Percentiles rank a stretch among this genome's conserved stretches.
These are phyloP conservation scores for Arctopsyche grandis DNA, from an alignment of 1,140 invertebrate species.

Conservation along the genomic window DNA sequence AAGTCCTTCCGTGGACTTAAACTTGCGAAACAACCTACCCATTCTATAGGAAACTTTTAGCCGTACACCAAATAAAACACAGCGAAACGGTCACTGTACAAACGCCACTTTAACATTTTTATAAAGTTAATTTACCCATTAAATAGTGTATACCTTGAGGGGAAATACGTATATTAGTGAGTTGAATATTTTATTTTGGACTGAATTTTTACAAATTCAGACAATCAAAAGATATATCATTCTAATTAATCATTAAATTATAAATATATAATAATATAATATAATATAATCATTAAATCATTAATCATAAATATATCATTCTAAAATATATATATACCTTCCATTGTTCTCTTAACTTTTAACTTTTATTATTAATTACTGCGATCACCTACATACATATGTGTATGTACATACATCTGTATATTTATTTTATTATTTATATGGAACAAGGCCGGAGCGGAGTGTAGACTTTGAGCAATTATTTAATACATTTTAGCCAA, in stretches of 20 bases:
- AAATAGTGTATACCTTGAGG: too few species aligned
- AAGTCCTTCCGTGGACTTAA: constrained; percentile 27
- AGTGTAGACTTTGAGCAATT: too few species aligned
- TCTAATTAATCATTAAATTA: too few species aligned
- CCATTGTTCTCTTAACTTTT: not conserved
- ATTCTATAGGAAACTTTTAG: not conserved
- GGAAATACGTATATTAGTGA: too few species aligned
- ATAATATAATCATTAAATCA: too few species aligned
- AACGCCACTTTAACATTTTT: not conserved
- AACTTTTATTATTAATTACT: not conserved
- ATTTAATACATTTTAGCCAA: too few species aligned
- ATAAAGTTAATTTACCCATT: not conserved
- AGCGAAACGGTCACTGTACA: not conserved
- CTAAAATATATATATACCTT: too few species aligned
- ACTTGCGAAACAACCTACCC: constrained; percentile 13
- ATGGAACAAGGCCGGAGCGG: not conserved
- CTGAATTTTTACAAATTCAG: too few species aligned
- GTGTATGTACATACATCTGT: not conserved
- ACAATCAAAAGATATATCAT: too few species aligned
- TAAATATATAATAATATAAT: too few species aligned
- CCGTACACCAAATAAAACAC: not conserved
- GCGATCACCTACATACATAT: not conserved
- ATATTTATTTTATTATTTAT: not conserved
- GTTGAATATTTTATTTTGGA: too few species aligned
- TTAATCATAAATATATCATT: too few species aligned